phyloP scores from a whole-genome alignment of 2,888 invertebrate genomes.

The Caenorhabditis sp. region DNA sequence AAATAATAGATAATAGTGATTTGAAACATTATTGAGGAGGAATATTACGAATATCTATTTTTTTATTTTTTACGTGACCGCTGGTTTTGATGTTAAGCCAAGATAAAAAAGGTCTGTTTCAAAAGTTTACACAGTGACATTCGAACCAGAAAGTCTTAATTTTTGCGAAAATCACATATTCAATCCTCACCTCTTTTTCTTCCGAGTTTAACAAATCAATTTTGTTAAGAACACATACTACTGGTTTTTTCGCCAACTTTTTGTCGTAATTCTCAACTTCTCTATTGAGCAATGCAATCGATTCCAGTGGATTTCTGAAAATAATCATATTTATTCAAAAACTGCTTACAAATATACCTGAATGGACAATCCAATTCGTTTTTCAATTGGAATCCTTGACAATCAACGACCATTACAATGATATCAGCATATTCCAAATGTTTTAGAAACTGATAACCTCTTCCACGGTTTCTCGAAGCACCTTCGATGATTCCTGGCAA shows the following conservation, averaged over 20 bases:
- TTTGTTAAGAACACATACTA: constrained; percentile 62
- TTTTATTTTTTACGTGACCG: too few species aligned
- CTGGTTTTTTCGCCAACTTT: constrained; percentile 54
- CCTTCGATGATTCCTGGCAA: constrained; percentile 67
- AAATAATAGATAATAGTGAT: too few species aligned
- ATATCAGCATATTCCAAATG: constrained; percentile 67
- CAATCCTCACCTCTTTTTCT: constrained; percentile 1
- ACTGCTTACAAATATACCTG: too few species aligned
- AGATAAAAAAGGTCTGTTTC: too few species aligned
- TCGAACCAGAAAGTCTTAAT: not conserved
- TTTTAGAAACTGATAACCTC: constrained; percentile 64
- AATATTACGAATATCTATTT: too few species aligned
- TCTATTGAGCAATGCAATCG: constrained; percentile 58
- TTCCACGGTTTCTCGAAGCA: constrained; percentile 63
- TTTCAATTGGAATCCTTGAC: constrained; percentile 62
- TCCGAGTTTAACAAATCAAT: constrained; percentile 43
- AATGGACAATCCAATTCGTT: constrained; percentile 56
- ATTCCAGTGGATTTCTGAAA: constrained; percentile 59
- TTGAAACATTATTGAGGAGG: too few species aligned
- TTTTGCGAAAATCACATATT: not conserved
- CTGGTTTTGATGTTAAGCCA: too few species aligned
- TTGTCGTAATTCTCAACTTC: constrained; percentile 62
- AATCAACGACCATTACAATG: constrained; percentile 65
- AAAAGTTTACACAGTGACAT: too few species aligned
- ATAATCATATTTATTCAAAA: too few species aligned